Evolutionary conservation across 2,888 invertebrate genomes (phyloP), one percentile per base, ranked within the genome.

Genomic region (Eupithecia exiguata): DNA sequence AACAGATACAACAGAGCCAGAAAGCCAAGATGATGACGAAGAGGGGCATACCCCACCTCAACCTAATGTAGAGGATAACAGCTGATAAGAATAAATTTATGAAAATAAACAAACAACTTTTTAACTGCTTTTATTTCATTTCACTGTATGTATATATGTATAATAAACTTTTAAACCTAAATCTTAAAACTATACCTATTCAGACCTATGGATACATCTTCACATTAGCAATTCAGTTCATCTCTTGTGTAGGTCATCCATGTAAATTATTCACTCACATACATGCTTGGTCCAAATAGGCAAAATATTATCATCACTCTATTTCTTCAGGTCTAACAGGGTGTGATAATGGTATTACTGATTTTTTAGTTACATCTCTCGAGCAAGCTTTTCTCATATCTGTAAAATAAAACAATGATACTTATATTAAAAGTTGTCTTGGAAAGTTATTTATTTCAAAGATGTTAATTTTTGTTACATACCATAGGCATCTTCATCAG

Each of bases 401-500:
- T 99, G 94, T 96, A 96, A 80, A 70, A 77, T 84, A 79, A 83
- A 66, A 69, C 62, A 38, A 30, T 68, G 36, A 58, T 67, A n/a
- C n/a, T n/a, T n/a, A 68, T 58, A 12, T 46, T 18, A 21, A 21
- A 21, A n/a, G 21, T 12, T 14, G 25, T 21, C 25, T 12, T 12
- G 25, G 14, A n/a, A 58, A 58, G 5, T 5, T 58, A 58, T 21
- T 21, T 58, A 4, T 53, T 25, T 58, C 25, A 14, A 2, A 25
- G 49, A 53, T 21, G 9, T 10, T n/a, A 21, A 21, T 21, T 53
- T 12, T 16, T 62, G 10, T 35, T 38, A 12, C 21, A 83, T 87
- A 99, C 99, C 99, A 95, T 97, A 99, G 73, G 99, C 99, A 95
- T 99, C 98, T 96, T 99, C 99, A 92, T 99, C 99, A 35, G 98